These are phyloP conservation scores for Plectropomus leopardus DNA, from an alignment of 2,113 vertebrate species.

Conservation along the genomic window DNA sequence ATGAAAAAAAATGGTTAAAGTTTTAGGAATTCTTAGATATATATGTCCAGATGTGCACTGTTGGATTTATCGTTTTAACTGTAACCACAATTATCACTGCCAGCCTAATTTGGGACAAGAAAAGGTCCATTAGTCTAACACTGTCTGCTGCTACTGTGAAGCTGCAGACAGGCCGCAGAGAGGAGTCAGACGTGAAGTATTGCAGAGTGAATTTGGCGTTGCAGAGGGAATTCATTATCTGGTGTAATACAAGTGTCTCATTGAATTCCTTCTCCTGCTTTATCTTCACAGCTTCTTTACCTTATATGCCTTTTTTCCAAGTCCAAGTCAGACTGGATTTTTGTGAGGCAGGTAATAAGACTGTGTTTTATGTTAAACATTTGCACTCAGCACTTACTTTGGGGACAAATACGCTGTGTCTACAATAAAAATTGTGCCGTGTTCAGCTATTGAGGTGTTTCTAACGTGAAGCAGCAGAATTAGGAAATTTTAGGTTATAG, in stretches of 20 bases:
- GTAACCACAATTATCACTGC: constrained; percentile 23
- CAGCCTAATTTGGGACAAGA: constrained; percentile 16
- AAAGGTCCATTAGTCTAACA: constrained; percentile 2
- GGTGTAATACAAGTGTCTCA: constrained; percentile 29
- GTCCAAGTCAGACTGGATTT: background rate
- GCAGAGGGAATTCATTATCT: constrained; percentile 51
- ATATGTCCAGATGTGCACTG: constrained; percentile 11
- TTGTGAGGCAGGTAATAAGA: background rate
- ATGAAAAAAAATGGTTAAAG: background rate
- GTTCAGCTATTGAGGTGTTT: background rate
- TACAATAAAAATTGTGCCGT: constrained; percentile 2
- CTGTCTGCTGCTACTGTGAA: constrained; percentile 40
- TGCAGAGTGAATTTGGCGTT: constrained; percentile 11
- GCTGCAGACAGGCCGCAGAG: background rate
- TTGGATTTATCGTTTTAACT: constrained; percentile 18
- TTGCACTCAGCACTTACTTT: background rate
- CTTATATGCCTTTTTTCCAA: constrained; percentile 42
- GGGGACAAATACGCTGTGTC: background rate
- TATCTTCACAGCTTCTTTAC: constrained; percentile 38
- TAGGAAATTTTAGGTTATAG: background rate
- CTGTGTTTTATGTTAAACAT: background rate
- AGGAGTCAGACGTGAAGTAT: constrained; percentile 11
- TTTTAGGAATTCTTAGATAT: constrained; percentile 21
- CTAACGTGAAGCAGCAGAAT: constrained; percentile 1
- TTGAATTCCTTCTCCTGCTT: constrained; percentile 40